Evolutionary conservation across 2,888 invertebrate species (phyloP).

Genomic region (Athripsodes cinereus): DNA sequence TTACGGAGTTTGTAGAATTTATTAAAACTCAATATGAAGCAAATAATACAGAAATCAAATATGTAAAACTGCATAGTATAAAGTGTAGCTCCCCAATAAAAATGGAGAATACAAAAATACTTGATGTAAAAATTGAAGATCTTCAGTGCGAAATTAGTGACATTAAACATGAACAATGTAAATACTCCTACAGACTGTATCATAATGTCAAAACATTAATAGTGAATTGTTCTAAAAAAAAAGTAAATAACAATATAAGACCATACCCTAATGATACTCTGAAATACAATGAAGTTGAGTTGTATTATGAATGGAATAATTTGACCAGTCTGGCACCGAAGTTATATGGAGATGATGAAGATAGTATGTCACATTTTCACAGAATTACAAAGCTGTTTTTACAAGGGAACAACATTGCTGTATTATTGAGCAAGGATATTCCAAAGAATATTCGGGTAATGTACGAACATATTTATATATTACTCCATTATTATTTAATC

Average conservation of each 20-base stretch:
- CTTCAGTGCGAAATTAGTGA: constrained; percentile 42
- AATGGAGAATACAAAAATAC: constrained; percentile 32
- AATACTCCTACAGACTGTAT: no score
- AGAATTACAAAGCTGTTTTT: constrained; percentile 46
- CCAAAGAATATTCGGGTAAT: constrained; percentile 39
- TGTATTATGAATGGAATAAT: constrained; percentile 41
- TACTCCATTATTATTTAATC: no score
- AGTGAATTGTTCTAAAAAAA: constrained; percentile 50
- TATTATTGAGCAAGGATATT: constrained; percentile 37
- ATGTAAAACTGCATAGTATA: constrained; percentile 39
- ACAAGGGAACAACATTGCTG: constrained; percentile 44
- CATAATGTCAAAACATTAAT: no score
- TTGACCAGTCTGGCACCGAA: constrained; percentile 34
- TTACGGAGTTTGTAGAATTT: constrained; percentile 50
- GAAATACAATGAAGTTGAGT: constrained; percentile 36
- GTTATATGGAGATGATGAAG: constrained; percentile 32
- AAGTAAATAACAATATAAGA: constrained; percentile 39
- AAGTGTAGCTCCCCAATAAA: constrained; percentile 40
- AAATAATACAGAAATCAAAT: constrained; percentile 35
- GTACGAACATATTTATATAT: no score
- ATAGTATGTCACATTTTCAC: constrained; percentile 45
- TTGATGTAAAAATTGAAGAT: constrained; percentile 37
- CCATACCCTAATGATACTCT: constrained; percentile 37
- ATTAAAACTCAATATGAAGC: constrained; percentile 40
- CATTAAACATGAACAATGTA: no score